These are phyloP conservation scores for Grammomys dolichurus DNA, from an alignment of 2,113 vertebrate species.

Conservation along the genomic window DNA sequence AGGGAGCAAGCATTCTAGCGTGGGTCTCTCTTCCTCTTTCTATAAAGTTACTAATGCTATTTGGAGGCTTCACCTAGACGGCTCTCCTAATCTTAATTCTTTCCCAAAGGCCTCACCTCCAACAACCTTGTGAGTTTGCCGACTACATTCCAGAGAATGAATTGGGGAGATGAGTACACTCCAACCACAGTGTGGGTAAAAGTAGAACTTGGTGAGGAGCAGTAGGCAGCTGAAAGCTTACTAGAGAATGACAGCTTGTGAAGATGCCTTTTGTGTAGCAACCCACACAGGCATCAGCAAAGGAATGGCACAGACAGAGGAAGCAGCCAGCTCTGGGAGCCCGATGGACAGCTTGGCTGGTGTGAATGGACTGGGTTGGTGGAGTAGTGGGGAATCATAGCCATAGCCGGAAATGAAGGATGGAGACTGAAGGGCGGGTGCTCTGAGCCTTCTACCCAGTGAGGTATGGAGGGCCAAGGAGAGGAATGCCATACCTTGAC, in stretches of 20 bases:
- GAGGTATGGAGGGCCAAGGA: not conserved
- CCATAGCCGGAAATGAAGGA: not conserved
- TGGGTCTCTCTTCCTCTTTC: not conserved
- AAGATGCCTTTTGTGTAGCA: not conserved
- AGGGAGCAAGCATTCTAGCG: not conserved
- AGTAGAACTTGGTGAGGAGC: not conserved
- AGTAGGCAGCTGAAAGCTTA: not conserved
- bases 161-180: not conserved
- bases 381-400: not conserved
- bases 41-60: not conserved
- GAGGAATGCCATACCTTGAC: not conserved
- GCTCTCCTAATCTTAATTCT: not conserved
- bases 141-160: not conserved
- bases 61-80: not conserved
- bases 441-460: not conserved
- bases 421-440: rapidly evolving
- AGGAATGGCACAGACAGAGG: not conserved
- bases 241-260: not conserved
- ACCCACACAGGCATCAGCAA: not conserved
- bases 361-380: not conserved
- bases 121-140: not conserved
- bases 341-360: not conserved
- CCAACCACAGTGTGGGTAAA: not conserved
- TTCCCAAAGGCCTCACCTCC: not conserved
- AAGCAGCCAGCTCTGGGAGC: not conserved